Base-by-base conservation (phyloP, 2,797 vertebrate species). In the Sibirionetta formosa region DNA sequence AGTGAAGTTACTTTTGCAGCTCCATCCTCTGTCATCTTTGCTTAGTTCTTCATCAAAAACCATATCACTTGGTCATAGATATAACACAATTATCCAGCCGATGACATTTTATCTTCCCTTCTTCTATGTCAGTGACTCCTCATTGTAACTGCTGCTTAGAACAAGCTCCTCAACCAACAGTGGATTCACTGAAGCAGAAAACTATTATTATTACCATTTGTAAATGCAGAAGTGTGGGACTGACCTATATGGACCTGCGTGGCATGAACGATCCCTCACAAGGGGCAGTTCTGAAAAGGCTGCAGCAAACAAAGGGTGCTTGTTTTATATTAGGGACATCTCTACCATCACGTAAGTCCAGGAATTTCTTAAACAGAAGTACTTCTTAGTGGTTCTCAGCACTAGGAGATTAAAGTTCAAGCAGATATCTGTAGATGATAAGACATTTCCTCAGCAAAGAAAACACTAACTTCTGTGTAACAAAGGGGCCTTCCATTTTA, bases 401-500 rank as follows among this genome's bases (percentile, higher is more conserved):
- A 50, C 22, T 23, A 44, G 20, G 26, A 84, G 35, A 51, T 42
- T 24, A 23, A 83, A 88, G 36, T 70, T 81, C 29, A 79, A 79
- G 57, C 16, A 76, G 57, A 42, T 72, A 91, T 61, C 20, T 82
- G 40, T 56, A 57, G 46, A 50, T 40, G 27, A 53, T 50, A 75
- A 69, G 53, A 80, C 11, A 26, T 89, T 82, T 77, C 46, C 27
- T 83, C 50, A 70, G 63, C 27, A 82, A 68, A 89, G 57, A 70
- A 83, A 91, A 57, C 26, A 60, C 1, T 72, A 85, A 66, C 13
- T 82, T 71, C 64, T 61, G 40, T 44, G 57, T 44, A 81, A 86
- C 60, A 88, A 94, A 93, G 19, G 23, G 42, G 38, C 31, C 56
- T 95, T 90, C 90, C 40, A 36, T 65, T 94, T 80, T 81, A 73